Evolutionary conservation across 1,140 invertebrate species (phyloP), one percentile per base, ranked within the genome.

Genomic region (Drosophila bipectinata): DNA sequence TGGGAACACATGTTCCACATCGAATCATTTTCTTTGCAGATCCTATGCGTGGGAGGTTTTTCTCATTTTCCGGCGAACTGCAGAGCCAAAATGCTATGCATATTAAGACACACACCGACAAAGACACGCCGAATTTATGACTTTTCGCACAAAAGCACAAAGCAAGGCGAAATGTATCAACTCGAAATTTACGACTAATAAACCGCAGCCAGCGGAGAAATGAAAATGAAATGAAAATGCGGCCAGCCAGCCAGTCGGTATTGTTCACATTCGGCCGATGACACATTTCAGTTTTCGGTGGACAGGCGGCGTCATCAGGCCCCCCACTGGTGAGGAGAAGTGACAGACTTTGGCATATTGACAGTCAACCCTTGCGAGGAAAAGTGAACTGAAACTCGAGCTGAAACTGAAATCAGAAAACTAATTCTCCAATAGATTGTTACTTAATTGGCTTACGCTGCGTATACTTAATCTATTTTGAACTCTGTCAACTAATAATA

Each of bases 131-230:
- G 47, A 68, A 69, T 69, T 69, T 69, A 69, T 57, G 67, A 41
- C 32, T 69, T 68, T 69, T 24, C 63, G 21, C 34, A 18, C 10
- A 62, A 62, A 58, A 62, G 47, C 47, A 15, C 24, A 62, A 58
- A 62, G 47, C 47, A 12, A 34, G 6, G 2, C 21, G 9, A 37
- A 60, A 60, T 60, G 57, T 60, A 60, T 60, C 57, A 69, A 67
- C 51, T 48, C 62, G 49, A 67, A 69, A 69, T 69, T 69, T 69
- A 69, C 67, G 67, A 69, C 64, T 69, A 69, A 69, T 69, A 69
- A 69, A 69, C 67, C 52, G 63, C 30, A 48, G 55, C 62, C 21
- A 53, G 51, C 41, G 14, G n/a, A 69, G 32, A 69, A 69, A 69
- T 37, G 44, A 58, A 54, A 63, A 30, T 26, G 41, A 68, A 69